Conservation (phyloP, 2,113 vertebrate species). For the Tychaedon coryphoeus region DNA sequence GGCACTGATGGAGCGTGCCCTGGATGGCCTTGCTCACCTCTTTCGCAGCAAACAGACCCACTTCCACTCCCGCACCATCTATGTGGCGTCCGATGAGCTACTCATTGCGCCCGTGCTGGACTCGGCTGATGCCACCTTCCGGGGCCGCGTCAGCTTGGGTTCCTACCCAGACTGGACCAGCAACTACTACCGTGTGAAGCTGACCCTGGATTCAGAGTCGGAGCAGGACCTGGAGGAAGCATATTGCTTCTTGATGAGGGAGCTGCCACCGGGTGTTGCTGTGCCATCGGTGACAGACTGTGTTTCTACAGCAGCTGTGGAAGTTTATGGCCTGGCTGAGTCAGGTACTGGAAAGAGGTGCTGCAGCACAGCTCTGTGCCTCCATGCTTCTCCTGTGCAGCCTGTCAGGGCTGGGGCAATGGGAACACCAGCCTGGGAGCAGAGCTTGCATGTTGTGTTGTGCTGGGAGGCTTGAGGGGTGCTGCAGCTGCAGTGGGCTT, state of each 20-base stretch:
- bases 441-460: neutral
- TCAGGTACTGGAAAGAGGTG: slow-evolving; percentile 71
- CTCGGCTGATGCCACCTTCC: slow-evolving; percentile 73
- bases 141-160: slow-evolving; percentile 77
- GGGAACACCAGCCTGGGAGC: neutral
- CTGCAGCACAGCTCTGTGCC: neutral
- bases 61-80: slow-evolving; percentile 83
- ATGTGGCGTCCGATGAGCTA: slow-evolving; percentile 81
- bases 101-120: slow-evolving; percentile 76
- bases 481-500: neutral
- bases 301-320: slow-evolving; percentile 69
- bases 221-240: slow-evolving; percentile 79
- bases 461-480: neutral
- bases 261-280: slow-evolving; percentile 75
- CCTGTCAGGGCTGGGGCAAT: neutral
- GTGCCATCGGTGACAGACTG: slow-evolving; percentile 79
- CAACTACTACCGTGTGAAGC: slow-evolving; percentile 90
- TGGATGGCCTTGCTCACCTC: slow-evolving; percentile 82
- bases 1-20: slow-evolving; percentile 79
- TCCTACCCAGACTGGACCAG: slow-evolving; percentile 94
- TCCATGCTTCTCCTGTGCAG: fast-evolving
- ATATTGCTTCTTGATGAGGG: slow-evolving; percentile 71
- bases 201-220: slow-evolving; percentile 87
- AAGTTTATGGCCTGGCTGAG: slow-evolving; percentile 84
- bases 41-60: slow-evolving; percentile 78